phyloP scores from a whole-genome alignment of 2,797 vertebrate genomes.

The Sebastes reedi region DNA sequence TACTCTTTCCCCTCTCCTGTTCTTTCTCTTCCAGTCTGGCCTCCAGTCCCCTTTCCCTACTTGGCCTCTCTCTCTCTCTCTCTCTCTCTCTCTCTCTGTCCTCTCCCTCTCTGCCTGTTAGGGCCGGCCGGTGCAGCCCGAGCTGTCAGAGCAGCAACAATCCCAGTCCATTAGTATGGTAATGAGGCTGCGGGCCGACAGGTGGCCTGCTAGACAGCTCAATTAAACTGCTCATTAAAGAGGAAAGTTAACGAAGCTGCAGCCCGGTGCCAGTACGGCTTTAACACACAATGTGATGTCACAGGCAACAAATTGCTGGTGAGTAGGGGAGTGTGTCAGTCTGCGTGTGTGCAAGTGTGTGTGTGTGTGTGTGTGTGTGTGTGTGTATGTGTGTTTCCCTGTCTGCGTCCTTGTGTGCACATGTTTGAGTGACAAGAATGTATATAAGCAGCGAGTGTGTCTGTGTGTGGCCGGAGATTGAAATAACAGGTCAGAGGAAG shows the following conservation, averaged over 20 bases:
- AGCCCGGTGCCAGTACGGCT: slow-evolving; percentile 88
- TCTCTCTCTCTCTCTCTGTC: slow-evolving; percentile 49
- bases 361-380: slow-evolving; percentile 48
- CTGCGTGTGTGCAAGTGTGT: slow-evolving; percentile 28
- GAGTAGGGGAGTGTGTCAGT: slow-evolving; percentile 77
- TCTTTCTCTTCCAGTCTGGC: slow-evolving; percentile 39
- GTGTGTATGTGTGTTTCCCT: slow-evolving; percentile 8
- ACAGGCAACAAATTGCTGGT: slow-evolving; percentile 92
- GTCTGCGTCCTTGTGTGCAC: neutral
- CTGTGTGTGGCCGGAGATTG: slow-evolving; percentile 50
- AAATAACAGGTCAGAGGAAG: slow-evolving; percentile 68
- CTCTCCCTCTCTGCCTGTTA: slow-evolving; percentile 83
- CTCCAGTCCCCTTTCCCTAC: slow-evolving; percentile 26
- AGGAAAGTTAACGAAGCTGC: slow-evolving; percentile 98
- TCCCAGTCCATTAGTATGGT: slow-evolving; percentile 99
- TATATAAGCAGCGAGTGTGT: slow-evolving; percentile 23
- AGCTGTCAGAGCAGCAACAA: slow-evolving; percentile 98
- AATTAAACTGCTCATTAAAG: slow-evolving; percentile 99
- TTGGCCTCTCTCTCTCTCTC: slow-evolving; percentile 57
- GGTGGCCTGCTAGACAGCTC: slow-evolving; percentile 99
- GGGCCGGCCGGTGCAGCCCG: slow-evolving; percentile 51
- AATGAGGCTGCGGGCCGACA: slow-evolving; percentile 99
- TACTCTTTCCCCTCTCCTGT: slow-evolving; percentile 1
- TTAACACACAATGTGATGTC: slow-evolving; percentile 98
- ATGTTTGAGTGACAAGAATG: slow-evolving; percentile 7